A percentile compares a stretch with the other conserved stretches of the same genome.
Conservation (phyloP, 2,797 vertebrate genomes). For the Aphelocoma californica region DNA sequence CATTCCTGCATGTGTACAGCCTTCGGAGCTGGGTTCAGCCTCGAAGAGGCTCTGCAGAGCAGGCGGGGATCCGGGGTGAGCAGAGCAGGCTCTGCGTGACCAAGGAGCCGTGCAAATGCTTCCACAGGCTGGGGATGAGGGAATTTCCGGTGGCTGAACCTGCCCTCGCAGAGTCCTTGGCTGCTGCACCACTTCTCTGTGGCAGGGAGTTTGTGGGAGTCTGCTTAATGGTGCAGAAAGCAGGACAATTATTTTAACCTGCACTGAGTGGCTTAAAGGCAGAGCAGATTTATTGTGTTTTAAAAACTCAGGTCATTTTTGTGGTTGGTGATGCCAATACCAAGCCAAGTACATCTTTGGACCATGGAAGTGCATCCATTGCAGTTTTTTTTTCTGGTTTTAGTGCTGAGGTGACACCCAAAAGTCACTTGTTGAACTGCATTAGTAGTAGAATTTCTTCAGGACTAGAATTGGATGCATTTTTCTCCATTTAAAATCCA, state of each 20-base stretch:
- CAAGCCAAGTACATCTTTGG: background rate
- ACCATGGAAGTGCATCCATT: too few relatives aligned
- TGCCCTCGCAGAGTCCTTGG: background rate
- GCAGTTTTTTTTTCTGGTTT: background rate
- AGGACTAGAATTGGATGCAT: background rate
- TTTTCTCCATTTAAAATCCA: background rate
- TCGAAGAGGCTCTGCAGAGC: background rate
- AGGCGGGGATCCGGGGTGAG: background rate
- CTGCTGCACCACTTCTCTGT: background rate
- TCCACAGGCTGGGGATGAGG: background rate
- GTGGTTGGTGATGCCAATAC: background rate
- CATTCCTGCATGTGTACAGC: background rate
- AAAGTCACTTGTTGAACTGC: background rate
- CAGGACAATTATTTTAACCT: background rate
- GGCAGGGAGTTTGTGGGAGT: background rate
- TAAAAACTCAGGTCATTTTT: background rate
- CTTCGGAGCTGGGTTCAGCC: background rate
- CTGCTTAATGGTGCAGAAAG: background rate
- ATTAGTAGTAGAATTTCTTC: background rate
- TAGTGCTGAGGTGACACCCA: background rate
- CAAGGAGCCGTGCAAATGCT: background rate
- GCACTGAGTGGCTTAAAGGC: background rate
- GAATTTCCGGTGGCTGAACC: background rate
- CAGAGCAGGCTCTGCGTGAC: background rate
- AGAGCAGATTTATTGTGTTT: background rate